phyloP scores from a whole-genome alignment of 2,888 invertebrate species.

The Baronia brevicornis region DNA sequence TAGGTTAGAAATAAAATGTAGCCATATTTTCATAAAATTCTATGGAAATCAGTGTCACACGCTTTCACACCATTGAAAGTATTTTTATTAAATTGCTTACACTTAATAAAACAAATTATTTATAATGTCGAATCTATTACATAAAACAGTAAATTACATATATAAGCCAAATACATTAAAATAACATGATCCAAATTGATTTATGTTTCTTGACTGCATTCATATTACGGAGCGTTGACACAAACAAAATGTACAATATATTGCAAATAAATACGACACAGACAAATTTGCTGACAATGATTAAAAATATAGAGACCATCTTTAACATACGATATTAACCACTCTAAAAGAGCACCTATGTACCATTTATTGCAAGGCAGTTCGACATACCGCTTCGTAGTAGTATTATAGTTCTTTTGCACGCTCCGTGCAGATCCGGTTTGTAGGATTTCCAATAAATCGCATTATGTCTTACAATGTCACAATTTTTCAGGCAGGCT shows the following conservation, averaged over 20 bases:
- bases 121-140: neutral
- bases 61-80: too few species aligned
- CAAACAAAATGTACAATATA: constrained; percentile 17
- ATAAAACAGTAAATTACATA: constrained; percentile 2
- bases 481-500: too few species aligned
- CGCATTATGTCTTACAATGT: too few species aligned
- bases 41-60: too few species aligned
- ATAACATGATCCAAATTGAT: constrained; percentile 5
- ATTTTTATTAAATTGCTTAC: too few species aligned
- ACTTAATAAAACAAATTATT: constrained; percentile 11
- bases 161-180: constrained; percentile 1
- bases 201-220: constrained; percentile 10
- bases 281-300: constrained; percentile 22
- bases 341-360: constrained; percentile 44
- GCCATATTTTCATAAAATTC: too few species aligned
- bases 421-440: too few species aligned
- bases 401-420: too few species aligned
- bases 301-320: constrained; percentile 39
- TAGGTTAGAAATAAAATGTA: too few species aligned
- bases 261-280: constrained; percentile 15
- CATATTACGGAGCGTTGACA: constrained; percentile 14
- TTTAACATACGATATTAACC: constrained; percentile 43
- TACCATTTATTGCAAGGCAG: constrained; percentile 18
- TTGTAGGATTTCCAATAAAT: too few species aligned
- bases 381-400: too few species aligned